Percentiles rank a stretch among this genome's conserved stretches.
phyloP scores from a whole-genome alignment of 2,888 invertebrate genomes.

The Gibbula magus region DNA sequence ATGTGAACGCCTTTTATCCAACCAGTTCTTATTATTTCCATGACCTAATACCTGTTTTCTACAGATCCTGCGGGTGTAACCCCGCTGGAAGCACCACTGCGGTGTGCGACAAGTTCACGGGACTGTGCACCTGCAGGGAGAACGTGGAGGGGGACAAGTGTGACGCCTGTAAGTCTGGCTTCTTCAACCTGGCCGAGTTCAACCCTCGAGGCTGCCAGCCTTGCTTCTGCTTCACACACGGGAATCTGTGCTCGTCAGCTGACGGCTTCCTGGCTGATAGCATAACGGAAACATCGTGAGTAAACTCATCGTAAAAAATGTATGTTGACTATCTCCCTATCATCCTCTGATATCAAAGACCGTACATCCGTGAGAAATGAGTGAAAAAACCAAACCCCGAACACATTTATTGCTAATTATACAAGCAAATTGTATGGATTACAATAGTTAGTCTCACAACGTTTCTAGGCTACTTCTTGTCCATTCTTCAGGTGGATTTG shows the following conservation, averaged over 20 bases:
- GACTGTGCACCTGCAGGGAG: slow-evolving; percentile 52
- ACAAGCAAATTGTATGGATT: too few relatives aligned
- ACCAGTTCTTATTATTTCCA: not conserved
- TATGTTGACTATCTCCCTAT: too few relatives aligned
- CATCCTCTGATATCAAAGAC: too few relatives aligned
- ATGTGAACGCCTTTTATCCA: not conserved
- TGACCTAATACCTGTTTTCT: not conserved
- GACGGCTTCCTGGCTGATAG: slow-evolving; percentile 35
- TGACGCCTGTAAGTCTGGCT: slow-evolving; percentile 48
- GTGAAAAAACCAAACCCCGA: too few relatives aligned
- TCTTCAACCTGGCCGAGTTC: slow-evolving; percentile 80
- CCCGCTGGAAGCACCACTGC: slow-evolving; percentile 35
- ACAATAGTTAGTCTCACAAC: too few relatives aligned
- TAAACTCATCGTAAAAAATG: not conserved
- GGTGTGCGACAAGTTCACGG: slow-evolving; percentile 43
- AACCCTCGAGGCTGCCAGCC: slow-evolving; percentile 84
- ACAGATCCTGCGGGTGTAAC: slow-evolving; percentile 50
- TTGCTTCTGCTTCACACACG: slow-evolving; percentile 61
- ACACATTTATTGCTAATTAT: too few relatives aligned
- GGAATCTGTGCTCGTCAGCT: slow-evolving; percentile 50
- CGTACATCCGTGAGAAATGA: too few relatives aligned
- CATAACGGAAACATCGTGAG: slow-evolving; percentile 16
- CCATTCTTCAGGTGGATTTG: too few relatives aligned
- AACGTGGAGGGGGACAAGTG: slow-evolving; percentile 56
- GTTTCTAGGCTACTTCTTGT: too few relatives aligned